Conservation (phyloP, 2,797 vertebrate species). For the Macrochelys suwanniensis region DNA sequence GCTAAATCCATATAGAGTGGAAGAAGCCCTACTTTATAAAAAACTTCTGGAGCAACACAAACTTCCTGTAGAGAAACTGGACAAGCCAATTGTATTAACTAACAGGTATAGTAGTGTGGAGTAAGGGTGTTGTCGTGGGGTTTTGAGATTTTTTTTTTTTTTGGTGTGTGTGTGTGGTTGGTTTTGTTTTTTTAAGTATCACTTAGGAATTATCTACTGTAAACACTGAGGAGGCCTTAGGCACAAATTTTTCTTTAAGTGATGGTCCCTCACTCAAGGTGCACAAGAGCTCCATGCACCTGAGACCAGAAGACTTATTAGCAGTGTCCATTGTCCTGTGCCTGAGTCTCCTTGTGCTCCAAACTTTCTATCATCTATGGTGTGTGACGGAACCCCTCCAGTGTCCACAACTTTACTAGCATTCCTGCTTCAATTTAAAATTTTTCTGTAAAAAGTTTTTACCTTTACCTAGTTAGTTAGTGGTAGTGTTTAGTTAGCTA, state of each 20-base stretch:
- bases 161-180: not conserved
- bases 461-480: not conserved
- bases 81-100: slow-evolving; percentile 89
- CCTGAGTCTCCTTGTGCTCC: not conserved
- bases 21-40: slow-evolving; percentile 93
- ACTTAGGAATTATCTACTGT: not conserved
- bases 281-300: not conserved
- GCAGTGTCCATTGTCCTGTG: not conserved
- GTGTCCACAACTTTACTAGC: not conserved
- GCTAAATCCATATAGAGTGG: slow-evolving; percentile 93
- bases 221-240: not conserved
- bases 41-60: slow-evolving; percentile 93
- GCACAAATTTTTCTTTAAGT: not conserved
- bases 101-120: slow-evolving; percentile 86
- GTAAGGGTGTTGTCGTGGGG: not conserved
- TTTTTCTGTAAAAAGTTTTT: not conserved
- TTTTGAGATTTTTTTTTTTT: not conserved
- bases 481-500: not conserved
- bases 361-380: not conserved
- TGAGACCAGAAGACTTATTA: not conserved
- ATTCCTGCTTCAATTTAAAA: not conserved
- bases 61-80: slow-evolving; percentile 88
- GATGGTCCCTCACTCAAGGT: not conserved
- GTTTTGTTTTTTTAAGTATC: not conserved
- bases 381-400: not conserved